Percentiles rank a stretch among this genome's conserved stretches.
Conservation (phyloP, 2,797 vertebrate genomes). For the Manis pentadactyla region DNA sequence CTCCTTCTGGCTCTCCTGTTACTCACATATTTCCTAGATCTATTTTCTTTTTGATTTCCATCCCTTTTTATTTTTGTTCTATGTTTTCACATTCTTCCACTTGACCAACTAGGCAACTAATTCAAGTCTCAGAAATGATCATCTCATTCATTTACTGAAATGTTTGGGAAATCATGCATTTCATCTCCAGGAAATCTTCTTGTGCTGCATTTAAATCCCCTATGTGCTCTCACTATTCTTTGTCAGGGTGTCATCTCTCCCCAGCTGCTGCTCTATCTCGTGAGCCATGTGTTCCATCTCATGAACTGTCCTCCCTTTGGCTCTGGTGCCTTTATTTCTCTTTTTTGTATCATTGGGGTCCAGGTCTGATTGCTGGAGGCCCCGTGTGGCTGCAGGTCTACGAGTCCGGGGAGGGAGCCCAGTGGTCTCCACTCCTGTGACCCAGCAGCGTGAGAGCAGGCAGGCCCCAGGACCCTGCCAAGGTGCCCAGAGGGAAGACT, state of each 20-base stretch:
- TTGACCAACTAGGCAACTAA: not conserved
- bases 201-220: not conserved
- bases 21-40: not conserved
- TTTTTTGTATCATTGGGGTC: not conserved
- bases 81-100: not conserved
- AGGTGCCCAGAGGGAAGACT: not conserved
- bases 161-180: not conserved
- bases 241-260: not conserved
- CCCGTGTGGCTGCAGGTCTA: not conserved
- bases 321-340: not conserved
- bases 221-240: not conserved
- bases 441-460: too few species aligned
- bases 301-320: not conserved
- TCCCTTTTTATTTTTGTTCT: slow-evolving; percentile 29
- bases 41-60: not conserved
- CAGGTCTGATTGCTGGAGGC: not conserved
- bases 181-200: not conserved
- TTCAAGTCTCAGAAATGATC: not conserved
- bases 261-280: not conserved
- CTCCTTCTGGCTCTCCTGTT: not conserved
- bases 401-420: not conserved
- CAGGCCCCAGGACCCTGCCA: not conserved
- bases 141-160: not conserved
- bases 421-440: not conserved
- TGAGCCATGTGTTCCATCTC: not conserved